These are phyloP conservation scores for Cyprinodon diabolis DNA, from an alignment of 2,797 vertebrate genomes.

Conservation along the genomic window DNA sequence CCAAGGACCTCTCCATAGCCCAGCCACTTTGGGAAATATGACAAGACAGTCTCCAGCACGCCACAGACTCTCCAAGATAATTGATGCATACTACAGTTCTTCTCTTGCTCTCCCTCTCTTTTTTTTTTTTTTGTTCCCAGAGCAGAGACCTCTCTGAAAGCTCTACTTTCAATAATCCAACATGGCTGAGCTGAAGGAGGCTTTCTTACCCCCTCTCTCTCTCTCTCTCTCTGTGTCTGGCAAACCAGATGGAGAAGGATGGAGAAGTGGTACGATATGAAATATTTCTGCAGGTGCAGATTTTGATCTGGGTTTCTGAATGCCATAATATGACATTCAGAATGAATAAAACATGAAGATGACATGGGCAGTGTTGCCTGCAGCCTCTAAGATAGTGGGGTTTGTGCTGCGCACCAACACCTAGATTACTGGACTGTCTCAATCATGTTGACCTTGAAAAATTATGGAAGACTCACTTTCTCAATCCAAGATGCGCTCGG, in stretches of 20 bases:
- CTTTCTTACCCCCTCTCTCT: slow-evolving; percentile 59
- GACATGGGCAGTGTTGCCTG: slow-evolving; percentile 74
- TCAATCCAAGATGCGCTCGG: slow-evolving; percentile 44
- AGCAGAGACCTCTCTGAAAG: slow-evolving; percentile 79
- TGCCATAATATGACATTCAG: slow-evolving; percentile 69
- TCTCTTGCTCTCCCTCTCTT: slow-evolving; percentile 4
- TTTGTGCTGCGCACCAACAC: slow-evolving; percentile 63
- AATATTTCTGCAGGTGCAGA: slow-evolving; percentile 79
- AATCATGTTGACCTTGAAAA: slow-evolving; percentile 66
- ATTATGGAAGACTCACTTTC: slow-evolving; percentile 51
- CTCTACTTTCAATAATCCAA: slow-evolving; percentile 79
- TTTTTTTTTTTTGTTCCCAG: slow-evolving; percentile 29
- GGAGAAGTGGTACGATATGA: slow-evolving; percentile 75
- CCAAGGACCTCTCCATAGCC: slow-evolving; percentile 66
- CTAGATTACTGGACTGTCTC: slow-evolving; percentile 46
- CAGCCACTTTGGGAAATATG: slow-evolving; percentile 72
- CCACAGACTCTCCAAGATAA: slow-evolving; percentile 75
- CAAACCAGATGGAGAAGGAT: slow-evolving; percentile 74
- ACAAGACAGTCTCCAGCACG: slow-evolving; percentile 71
- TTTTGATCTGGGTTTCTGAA: slow-evolving; percentile 77
- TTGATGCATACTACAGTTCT: slow-evolving; percentile 73
- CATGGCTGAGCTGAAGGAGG: slow-evolving; percentile 67
- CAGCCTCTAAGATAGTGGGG: slow-evolving; percentile 71
- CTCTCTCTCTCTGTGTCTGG: slow-evolving; percentile 62
- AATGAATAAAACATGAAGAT: slow-evolving; percentile 79